Evolutionary conservation across 2,888 invertebrate genomes (phyloP).

Genomic region (Nebria salina): DNA sequence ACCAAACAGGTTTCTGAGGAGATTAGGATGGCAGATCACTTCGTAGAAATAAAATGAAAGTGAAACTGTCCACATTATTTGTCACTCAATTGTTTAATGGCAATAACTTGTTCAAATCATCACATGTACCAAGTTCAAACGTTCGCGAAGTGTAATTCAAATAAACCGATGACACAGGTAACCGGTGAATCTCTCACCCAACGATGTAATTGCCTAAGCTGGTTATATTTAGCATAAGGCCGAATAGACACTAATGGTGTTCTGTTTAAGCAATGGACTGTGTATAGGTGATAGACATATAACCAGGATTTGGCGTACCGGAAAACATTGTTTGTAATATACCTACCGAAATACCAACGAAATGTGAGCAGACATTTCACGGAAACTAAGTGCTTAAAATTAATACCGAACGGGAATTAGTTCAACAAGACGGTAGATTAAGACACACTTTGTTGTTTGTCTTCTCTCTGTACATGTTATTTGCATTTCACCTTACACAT

Average conservation of each 20-base stretch:
- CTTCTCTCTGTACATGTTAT: background rate
- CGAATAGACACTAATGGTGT: background rate
- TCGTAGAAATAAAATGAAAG: constrained; percentile 3
- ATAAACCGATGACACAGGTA: background rate
- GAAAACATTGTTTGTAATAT: background rate
- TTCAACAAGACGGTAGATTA: background rate
- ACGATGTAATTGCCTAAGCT: background rate
- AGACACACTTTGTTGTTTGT: background rate
- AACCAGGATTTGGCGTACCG: background rate
- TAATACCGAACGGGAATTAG: background rate
- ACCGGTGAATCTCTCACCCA: background rate
- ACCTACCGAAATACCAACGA: background rate
- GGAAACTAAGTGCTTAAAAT: background rate
- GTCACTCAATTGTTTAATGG: background rate
- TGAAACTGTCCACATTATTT: constrained; percentile 2
- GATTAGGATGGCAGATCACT: constrained; percentile 8
- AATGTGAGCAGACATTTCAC: background rate
- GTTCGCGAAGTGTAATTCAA: too few species aligned
- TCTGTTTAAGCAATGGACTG: constrained; percentile 6
- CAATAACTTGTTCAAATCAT: too few species aligned
- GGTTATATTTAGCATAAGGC: background rate
- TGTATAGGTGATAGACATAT: background rate
- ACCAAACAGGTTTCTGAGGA: constrained; percentile 6
- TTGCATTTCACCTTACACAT: background rate
- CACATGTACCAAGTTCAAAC: too few species aligned